Base-by-base conservation (phyloP, 2,113 vertebrate genomes). In the Strigops habroptila region DNA sequence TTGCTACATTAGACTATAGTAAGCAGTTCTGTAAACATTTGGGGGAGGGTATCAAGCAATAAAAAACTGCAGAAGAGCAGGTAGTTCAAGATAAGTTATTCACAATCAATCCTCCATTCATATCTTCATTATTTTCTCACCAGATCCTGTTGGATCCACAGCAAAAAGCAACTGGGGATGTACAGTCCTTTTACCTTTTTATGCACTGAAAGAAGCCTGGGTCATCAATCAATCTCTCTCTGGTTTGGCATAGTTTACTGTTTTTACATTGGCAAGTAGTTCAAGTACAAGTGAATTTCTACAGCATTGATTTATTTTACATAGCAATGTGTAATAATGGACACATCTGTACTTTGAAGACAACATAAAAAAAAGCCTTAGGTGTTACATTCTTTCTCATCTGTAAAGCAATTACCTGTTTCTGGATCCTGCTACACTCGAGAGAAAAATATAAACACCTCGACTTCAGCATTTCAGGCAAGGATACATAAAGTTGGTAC, bases 201-300 rank as follows among this genome's bases (percentile, higher is more conserved):
- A 6, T 12, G 75, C 74, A 91, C 18, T 74, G 78, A 86, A 89
- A 84, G 89, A 86, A 90, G 55, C 41, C 82, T 82, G 55, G 52
- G 71, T 49, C 57, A 83, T 76, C 69, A 80, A 55, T 79, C 55
- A 73, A 60, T 33, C n/a, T 84, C 81, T 74, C 77, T 79, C 53
- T 4, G 3, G 88, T 96, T 89, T 92, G 94, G 82, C 91, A 91
- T 93, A 91, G 81, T 82, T 91, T 79, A 86, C 83, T 91, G 73
- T 48, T 82, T 85, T 95, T 90, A 73, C 82, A 93, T 81, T 95
- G 90, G 95, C 93, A 96, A 94, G 69, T 95, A 93, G 83, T 87
- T 95, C 93, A 97, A 96, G 95, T 95, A 94, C 60, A 84, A 90
- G 62, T 88, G 52, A 84, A 70, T 95, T 96, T 94, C 85, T 95